Conservation (phyloP, 2,797 vertebrate genomes). For the Eleutherodactylus coqui region DNA sequence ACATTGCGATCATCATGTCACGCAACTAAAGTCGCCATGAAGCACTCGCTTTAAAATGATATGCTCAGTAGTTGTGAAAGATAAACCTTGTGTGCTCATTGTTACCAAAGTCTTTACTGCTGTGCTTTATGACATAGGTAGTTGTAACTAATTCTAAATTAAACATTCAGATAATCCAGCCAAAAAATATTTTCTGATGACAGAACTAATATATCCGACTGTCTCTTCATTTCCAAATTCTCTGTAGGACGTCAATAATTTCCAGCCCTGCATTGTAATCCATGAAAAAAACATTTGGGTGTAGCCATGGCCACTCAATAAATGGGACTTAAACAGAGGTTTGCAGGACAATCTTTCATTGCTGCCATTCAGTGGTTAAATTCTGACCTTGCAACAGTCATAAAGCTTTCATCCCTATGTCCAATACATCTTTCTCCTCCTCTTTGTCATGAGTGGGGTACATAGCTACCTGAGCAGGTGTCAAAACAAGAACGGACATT, state of each 20-base stretch:
- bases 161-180: background rate
- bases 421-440: conserved; percentile 28
- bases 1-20: too few relatives aligned
- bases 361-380: background rate
- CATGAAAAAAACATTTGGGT: conserved; percentile 31
- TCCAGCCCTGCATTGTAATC: background rate
- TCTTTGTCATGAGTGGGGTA: conserved; percentile 31
- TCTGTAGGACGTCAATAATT: conserved; percentile 25
- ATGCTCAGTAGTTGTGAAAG: too few relatives aligned
- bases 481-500: conserved; percentile 30
- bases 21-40: too few relatives aligned
- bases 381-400: background rate
- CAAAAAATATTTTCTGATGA: background rate
- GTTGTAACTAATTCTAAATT: background rate
- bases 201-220: background rate
- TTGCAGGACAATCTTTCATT: conserved; percentile 35
- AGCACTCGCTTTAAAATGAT: too few relatives aligned
- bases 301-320: conserved; percentile 27
- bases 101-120: background rate
- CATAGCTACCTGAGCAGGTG: conserved; percentile 47
- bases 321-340: background rate
- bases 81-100: too few relatives aligned
- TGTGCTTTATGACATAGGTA: background rate
- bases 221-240: background rate
- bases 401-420: conserved; percentile 31